Percentiles rank a stretch among this genome's conserved stretches.
Conservation (phyloP, 1,140 invertebrate genomes). For the Druon quercuslanigerum region DNA sequence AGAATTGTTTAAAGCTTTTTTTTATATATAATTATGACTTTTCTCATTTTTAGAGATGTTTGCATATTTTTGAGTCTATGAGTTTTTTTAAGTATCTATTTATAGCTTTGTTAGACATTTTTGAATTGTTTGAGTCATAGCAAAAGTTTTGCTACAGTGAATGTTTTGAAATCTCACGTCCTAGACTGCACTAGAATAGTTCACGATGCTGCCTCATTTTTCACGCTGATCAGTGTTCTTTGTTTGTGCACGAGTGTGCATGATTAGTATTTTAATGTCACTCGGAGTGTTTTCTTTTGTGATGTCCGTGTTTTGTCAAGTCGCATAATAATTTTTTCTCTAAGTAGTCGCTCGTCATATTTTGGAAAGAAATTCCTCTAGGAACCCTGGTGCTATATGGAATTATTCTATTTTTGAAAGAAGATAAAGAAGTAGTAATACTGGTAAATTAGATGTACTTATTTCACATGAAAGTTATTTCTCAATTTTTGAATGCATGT, state of each 20-base stretch:
- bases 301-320: conserved; percentile 15
- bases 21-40: no score
- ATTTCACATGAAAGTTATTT: conserved; percentile 39
- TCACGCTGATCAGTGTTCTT: conserved; percentile 25
- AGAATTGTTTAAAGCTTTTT: no score
- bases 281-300: conserved; percentile 15
- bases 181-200: conserved; percentile 13
- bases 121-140: background rate
- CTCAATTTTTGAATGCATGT: conserved; percentile 1
- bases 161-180: conserved; percentile 38
- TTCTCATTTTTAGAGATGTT: no score
- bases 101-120: no score
- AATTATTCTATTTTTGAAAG: conserved; percentile 70
- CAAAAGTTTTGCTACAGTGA: conserved; percentile 41
- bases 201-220: conserved; percentile 28
- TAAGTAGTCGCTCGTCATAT: conserved; percentile 30
- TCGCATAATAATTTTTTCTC: conserved; percentile 27
- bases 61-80: no score
- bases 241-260: conserved; percentile 27
- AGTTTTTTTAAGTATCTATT: no score
- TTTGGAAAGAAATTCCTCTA: conserved; percentile 43
- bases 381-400: conserved; percentile 74
- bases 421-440: conserved; percentile 57
- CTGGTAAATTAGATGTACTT: conserved; percentile 57
- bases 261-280: conserved; percentile 29